A percentile compares a stretch with the other conserved stretches of the same genome.
phyloP scores from a whole-genome alignment of 2,888 invertebrate genomes.

The Galeruca laticollis region DNA sequence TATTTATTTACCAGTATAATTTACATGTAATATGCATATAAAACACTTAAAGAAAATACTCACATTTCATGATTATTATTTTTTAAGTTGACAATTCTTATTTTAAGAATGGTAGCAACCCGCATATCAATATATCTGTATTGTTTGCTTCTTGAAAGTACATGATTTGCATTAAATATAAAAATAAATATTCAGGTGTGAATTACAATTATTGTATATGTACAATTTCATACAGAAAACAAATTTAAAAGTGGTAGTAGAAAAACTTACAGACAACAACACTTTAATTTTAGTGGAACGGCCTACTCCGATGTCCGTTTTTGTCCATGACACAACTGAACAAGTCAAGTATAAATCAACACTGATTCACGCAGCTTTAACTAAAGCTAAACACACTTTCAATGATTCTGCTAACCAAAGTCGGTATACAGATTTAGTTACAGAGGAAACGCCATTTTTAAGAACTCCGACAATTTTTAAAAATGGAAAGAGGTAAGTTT shows the following conservation, averaged over 20 bases:
- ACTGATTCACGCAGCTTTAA: conserved; percentile 66
- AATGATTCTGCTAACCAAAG: conserved; percentile 61
- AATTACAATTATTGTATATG: neutral
- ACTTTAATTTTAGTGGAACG: conserved; percentile 64
- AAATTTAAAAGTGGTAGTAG: neutral
- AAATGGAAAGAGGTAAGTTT: conserved; percentile 50
- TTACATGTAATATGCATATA: no score
- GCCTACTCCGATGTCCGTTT: conserved; percentile 73
- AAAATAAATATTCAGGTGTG: no score
- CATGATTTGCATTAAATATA: no score
- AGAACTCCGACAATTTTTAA: conserved; percentile 69
- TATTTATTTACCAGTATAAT: no score
- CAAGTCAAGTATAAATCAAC: conserved; percentile 66
- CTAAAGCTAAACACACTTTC: conserved; percentile 68
- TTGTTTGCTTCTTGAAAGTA: no score
- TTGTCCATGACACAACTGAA: conserved; percentile 65
- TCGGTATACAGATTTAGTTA: conserved; percentile 63
- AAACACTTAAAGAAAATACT: no score
- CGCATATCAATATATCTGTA: no score
- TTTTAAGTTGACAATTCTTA: no score
- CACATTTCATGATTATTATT: no score
- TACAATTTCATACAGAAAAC: no score
- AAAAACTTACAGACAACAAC: neutral
- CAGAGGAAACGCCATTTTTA: conserved; percentile 73
- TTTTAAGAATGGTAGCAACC: no score